phyloP scores from a whole-genome alignment of 2,113 vertebrate genomes.

The Lophura nycthemera region DNA sequence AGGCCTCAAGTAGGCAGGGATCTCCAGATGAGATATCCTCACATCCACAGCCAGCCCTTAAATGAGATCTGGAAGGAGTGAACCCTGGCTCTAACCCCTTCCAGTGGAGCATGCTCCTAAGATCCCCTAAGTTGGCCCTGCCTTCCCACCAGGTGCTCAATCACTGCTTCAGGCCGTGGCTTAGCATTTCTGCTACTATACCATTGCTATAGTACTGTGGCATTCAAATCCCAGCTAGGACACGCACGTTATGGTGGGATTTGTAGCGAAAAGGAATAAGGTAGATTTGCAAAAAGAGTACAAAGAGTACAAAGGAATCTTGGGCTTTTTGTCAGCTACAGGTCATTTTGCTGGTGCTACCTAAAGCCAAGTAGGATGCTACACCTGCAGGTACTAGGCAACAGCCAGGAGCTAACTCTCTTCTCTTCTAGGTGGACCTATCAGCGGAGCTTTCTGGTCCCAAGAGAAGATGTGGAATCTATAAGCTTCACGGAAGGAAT shows the following conservation, averaged over 20 bases:
- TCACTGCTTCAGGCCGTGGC: no score
- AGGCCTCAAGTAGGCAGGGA: no score
- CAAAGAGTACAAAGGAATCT: background rate
- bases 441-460: background rate
- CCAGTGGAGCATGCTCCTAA: no score
- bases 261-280: background rate
- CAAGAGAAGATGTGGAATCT: background rate
- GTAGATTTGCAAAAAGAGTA: background rate
- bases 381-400: constrained; percentile 5
- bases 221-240: background rate
- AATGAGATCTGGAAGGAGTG: no score
- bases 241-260: background rate
- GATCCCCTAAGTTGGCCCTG: no score
- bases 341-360: background rate
- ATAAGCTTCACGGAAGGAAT: background rate
- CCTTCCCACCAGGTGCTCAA: no score
- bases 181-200: background rate
- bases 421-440: background rate
- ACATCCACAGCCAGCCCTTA: no score
- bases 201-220: background rate
- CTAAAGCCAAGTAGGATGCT: background rate
- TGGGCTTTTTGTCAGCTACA: background rate
- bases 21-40: no score
- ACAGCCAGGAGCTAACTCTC: background rate
- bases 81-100: no score